These are phyloP conservation scores for Stenoptilia bipunctidactyla DNA, from an alignment of 2,888 invertebrate species.

Conservation along the genomic window DNA sequence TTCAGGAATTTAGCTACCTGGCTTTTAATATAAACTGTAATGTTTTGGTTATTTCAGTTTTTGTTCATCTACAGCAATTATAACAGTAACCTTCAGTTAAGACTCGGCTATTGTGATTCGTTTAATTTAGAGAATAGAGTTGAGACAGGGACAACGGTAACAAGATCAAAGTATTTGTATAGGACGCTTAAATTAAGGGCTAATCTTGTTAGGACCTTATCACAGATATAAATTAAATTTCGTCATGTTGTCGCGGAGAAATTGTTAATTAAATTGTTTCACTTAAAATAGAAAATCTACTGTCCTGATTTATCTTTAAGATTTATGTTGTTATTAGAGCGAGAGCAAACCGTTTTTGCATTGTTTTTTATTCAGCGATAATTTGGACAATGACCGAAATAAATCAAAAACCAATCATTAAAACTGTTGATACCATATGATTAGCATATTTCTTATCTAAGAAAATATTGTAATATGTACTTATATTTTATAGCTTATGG, in stretches of 20 bases:
- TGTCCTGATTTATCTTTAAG: too few species aligned
- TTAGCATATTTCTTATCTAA: too few species aligned
- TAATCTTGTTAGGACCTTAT: conserved; percentile 32
- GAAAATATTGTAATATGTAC: too few species aligned
- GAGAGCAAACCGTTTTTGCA: too few species aligned
- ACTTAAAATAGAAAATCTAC: too few species aligned
- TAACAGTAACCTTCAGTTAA: neutral
- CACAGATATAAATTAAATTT: conserved; percentile 34
- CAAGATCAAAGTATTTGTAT: conserved; percentile 45
- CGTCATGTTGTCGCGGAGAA: conserved; percentile 16
- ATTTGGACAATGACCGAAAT: too few species aligned
- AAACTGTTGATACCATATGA: too few species aligned
- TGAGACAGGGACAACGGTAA: conserved; percentile 23
- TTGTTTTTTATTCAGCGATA: too few species aligned
- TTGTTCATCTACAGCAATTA: neutral
- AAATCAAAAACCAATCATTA: too few species aligned
- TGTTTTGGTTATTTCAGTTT: neutral
- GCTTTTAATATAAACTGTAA: neutral
- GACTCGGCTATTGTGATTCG: conserved; percentile 20
- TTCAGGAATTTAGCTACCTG: neutral
- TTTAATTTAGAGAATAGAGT: conserved; percentile 25
- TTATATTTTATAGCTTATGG: too few species aligned
- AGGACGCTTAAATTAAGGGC: conserved; percentile 35
- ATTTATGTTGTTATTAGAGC: too few species aligned
- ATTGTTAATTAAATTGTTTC: too few species aligned